These are phyloP conservation scores for Eupithecia exiguata DNA, from an alignment of 2,888 invertebrate genomes.

Conservation along the genomic window DNA sequence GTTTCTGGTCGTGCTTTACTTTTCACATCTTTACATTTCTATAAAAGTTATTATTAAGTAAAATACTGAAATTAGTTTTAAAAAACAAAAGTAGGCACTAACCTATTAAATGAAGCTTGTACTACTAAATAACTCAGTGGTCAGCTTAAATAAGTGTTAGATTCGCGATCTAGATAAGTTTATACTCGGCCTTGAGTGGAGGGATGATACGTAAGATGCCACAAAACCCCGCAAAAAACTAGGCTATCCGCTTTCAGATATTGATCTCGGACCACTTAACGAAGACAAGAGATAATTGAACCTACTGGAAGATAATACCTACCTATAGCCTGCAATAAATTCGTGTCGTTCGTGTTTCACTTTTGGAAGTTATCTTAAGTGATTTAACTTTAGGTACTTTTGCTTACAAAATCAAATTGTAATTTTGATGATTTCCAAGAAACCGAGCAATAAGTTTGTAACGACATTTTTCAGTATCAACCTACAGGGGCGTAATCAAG, in stretches of 20 bases:
- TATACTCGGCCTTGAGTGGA: slow-evolving; percentile 33
- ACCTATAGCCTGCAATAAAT: not conserved
- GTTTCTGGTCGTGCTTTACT: not conserved
- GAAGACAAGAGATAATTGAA: slow-evolving; percentile 39
- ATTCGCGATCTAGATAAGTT: slow-evolving; percentile 27
- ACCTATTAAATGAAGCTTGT: not conserved
- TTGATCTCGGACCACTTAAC: slow-evolving; percentile 54
- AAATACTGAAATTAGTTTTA: not conserved
- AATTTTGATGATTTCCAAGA: not conserved
- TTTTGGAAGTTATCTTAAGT: not conserved
- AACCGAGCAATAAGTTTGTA: not conserved
- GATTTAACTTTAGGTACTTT: not conserved
- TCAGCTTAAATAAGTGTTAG: slow-evolving; percentile 22
- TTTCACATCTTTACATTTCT: not conserved
- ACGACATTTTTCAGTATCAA: not conserved
- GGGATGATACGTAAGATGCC: slow-evolving; percentile 31
- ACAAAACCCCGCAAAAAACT: slow-evolving; percentile 46
- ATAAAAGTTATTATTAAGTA: not conserved
- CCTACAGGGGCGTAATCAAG: not conserved
- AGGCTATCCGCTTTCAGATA: slow-evolving; percentile 47
- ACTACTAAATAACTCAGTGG: slow-evolving; percentile 11
- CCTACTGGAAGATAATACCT: not conserved
- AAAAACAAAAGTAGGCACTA: too few relatives aligned
- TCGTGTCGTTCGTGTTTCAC: not conserved
- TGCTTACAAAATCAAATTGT: not conserved